phyloP scores from a whole-genome alignment of 1,140 invertebrate species.

The Galleria mellonella region DNA sequence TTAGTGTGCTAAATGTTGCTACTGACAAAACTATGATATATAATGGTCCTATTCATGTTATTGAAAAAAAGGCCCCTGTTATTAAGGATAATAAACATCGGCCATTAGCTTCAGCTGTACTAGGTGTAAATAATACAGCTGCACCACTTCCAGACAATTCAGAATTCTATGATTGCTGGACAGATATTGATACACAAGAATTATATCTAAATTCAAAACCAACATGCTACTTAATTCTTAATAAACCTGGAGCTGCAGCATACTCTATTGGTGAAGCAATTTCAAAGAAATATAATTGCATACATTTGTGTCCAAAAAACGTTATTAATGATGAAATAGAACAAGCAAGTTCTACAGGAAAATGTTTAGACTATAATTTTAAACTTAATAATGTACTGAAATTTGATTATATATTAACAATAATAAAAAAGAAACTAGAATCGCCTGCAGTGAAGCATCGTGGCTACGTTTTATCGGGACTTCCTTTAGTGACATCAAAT shows the following conservation, averaged over 20 bases:
- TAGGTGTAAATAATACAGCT: constrained; percentile 50
- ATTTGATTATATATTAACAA: constrained; percentile 59
- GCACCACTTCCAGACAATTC: constrained; percentile 30
- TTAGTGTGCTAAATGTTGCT: constrained; percentile 12
- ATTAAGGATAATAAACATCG: constrained; percentile 6
- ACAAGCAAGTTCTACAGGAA: constrained; percentile 62
- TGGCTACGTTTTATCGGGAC: constrained; percentile 76
- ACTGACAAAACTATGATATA: constrained; percentile 27
- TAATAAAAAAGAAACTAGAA: constrained; percentile 68
- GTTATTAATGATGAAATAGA: constrained; percentile 74
- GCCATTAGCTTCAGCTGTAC: constrained; percentile 36
- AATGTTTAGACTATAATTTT: constrained; percentile 73
- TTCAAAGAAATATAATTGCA: constrained; percentile 72
- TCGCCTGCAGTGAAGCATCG: constrained; percentile 69
- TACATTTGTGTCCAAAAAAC: constrained; percentile 74
- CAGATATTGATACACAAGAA: constrained; percentile 65
- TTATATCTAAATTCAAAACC: constrained; percentile 68
- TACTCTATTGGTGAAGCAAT: constrained; percentile 70
- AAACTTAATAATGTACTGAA: constrained; percentile 62
- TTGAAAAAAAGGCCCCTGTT: constrained; percentile 12
- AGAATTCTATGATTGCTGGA: constrained; percentile 36
- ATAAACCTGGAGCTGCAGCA: constrained; percentile 74
- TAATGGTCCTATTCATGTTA: constrained; percentile 25
- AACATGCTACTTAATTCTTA: constrained; percentile 74
- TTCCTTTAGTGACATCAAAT: constrained; percentile 73